Evolutionary conservation across 2,113 vertebrate species (phyloP), one percentile per base, ranked within the genome.

Genomic region (Progne subis): DNA sequence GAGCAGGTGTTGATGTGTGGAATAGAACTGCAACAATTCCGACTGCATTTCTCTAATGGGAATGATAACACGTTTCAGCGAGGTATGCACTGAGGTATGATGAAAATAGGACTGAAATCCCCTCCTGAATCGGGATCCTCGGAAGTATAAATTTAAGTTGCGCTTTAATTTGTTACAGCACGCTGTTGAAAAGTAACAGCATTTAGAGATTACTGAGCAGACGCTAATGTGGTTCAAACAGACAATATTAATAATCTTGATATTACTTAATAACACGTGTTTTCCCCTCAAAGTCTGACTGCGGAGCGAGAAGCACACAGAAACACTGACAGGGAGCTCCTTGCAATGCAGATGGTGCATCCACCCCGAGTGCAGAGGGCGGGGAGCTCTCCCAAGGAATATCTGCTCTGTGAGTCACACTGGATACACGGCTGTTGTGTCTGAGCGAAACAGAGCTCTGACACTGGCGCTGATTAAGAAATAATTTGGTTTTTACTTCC

Each of bases 1-100:
- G 94, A 97, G 96, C 96, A 97, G 90, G 97, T 98, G 97, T 92
- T 98, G 97, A 97, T 96, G 77, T 83, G 96, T 88, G 90, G 92
- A 90, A 96, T 43, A 70, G 90, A 95, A 97, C 90, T 76, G 94
- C 91, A 96, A 95, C 93, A 95, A 92, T 94, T 96, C 96, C 82
- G 84, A 87, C 67, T 90, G 47, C 78, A 94, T 97, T 97, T 96
- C 78, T 97, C 92, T 97, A 97, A 97, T 76, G 82, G 91, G 74
- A 86, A 97, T 92, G 96, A 93, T 91, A 97, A 94, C 93, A 88
- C 12, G 56, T 97, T 96, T 97, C 93, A 96, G 94, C 84, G 91
- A 96, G 55, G 20, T 69, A 80, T 76, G 69, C 72, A 67, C 82
- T 20, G 64, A 96, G 67, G 84, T 89, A 90, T 47, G 95, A 96